Conservation (phyloP, 2,113 vertebrate genomes). For the Ameiurus melas region DNA sequence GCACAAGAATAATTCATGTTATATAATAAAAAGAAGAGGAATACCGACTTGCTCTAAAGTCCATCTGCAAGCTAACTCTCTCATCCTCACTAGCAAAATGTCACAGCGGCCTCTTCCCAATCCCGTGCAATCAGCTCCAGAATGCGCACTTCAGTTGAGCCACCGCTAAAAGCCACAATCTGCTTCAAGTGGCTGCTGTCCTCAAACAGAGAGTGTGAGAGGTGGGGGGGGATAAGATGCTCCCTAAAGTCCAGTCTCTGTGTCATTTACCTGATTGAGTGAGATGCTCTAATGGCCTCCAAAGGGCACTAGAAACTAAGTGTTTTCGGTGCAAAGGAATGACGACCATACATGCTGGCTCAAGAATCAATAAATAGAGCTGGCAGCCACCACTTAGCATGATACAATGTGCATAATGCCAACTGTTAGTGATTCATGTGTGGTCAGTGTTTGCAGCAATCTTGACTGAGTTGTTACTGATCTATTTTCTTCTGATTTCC, state of each 20-base stretch:
- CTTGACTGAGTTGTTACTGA: background rate
- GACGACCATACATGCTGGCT: background rate
- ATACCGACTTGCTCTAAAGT: background rate
- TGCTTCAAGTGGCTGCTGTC: constrained; percentile 58
- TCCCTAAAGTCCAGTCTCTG: constrained; percentile 55
- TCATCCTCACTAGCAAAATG: background rate
- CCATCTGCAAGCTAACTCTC: background rate
- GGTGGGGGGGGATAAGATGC: background rate
- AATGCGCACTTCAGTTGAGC: background rate
- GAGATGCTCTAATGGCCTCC: constrained; percentile 63
- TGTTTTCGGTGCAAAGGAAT: background rate
- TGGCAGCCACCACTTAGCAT: background rate
- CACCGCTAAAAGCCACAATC: constrained; percentile 50
- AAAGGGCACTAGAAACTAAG: constrained; percentile 68
- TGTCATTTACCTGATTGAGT: constrained; percentile 70
- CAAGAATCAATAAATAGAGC: background rate
- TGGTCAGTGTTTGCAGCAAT: background rate
- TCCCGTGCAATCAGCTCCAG: background rate
- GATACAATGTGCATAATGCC: background rate
- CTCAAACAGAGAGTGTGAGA: background rate
- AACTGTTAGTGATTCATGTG: background rate
- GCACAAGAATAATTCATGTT: background rate
- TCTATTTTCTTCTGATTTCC: background rate
- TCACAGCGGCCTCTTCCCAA: background rate
- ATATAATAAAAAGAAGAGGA: background rate